These are phyloP conservation scores for Conus canariensis DNA, from an alignment of 2,888 invertebrate species.

Conservation along the genomic window DNA sequence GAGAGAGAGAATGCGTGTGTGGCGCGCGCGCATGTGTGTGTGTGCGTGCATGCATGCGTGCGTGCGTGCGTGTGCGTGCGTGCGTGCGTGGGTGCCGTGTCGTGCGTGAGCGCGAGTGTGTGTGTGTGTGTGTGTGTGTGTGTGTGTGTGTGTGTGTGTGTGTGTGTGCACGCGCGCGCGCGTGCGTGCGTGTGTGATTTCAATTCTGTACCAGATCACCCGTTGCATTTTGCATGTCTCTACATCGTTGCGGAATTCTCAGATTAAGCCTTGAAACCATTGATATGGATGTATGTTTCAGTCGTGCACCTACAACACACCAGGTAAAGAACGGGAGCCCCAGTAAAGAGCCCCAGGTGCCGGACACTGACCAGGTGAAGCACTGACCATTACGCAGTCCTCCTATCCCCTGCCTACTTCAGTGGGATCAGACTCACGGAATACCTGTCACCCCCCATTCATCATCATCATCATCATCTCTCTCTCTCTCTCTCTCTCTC, in stretches of 20 bases:
- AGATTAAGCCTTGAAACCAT: too few species aligned
- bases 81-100: too few species aligned
- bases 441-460: background rate
- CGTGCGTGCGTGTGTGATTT: background rate
- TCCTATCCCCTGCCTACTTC: background rate
- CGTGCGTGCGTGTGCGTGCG: background rate
- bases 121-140: background rate
- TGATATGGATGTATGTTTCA: background rate
- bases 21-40: background rate
- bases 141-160: background rate
- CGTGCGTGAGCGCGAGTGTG: too few species aligned
- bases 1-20: background rate
- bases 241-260: background rate
- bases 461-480: background rate
- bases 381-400: background rate
- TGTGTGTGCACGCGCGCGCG: background rate
- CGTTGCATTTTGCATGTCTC: background rate
- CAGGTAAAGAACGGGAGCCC: background rate
- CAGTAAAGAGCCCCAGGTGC: too few species aligned
- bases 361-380: too few species aligned
- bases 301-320: background rate
- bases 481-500: conserved; percentile 8
- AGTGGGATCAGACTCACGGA: too few species aligned
- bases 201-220: background rate
- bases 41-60: background rate